These are phyloP conservation scores for Lepus europaeus DNA, from an alignment of 2,113 vertebrate genomes.

Conservation along the genomic window DNA sequence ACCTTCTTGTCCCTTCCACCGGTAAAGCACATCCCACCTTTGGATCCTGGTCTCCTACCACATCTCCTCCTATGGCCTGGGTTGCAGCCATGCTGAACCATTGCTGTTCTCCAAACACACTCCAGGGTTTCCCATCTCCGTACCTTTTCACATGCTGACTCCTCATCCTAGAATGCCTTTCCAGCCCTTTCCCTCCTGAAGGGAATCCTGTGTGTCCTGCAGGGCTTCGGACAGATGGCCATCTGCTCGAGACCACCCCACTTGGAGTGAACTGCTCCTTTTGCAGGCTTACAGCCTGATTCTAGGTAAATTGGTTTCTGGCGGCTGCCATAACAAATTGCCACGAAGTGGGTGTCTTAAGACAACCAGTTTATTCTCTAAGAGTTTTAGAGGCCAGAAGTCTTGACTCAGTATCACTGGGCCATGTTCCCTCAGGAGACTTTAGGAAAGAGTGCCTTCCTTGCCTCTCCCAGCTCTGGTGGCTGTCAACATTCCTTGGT, in stretches of 20 bases:
- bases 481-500: neutral
- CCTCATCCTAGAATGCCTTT: constrained; percentile 11
- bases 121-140: neutral
- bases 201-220: neutral
- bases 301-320: neutral
- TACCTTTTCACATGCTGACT: neutral
- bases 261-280: neutral
- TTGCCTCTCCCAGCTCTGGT: constrained; percentile 1
- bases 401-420: neutral
- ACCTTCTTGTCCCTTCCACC: neutral
- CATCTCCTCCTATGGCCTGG: neutral
- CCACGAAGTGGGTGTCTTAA: neutral
- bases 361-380: constrained; percentile 28
- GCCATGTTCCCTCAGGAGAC: neutral
- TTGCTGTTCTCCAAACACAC: neutral
- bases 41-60: neutral
- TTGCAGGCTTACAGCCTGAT: neutral
- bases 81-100: neutral
- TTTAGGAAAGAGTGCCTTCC: neutral
- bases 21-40: neutral
- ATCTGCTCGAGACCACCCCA: neutral
- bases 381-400: neutral
- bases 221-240: neutral
- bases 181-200: neutral
- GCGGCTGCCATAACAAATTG: neutral